These are phyloP conservation scores for Tachysurus fulvidraco DNA, from an alignment of 2,113 vertebrate genomes.

Conservation along the genomic window DNA sequence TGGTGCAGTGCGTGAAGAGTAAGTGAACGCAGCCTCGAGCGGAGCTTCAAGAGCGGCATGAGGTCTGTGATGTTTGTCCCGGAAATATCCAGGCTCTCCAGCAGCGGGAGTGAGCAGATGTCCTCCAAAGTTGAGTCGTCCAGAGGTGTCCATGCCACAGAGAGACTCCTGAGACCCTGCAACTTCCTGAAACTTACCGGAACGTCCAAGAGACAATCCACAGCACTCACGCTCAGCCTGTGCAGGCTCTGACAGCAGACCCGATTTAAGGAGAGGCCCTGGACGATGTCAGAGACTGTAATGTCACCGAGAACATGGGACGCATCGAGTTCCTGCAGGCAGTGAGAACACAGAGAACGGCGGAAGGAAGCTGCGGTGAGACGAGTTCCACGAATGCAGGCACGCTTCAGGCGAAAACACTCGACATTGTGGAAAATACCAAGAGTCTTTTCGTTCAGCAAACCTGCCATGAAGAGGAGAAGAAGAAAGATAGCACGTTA, in stretches of 20 bases:
- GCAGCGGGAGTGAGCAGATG: slow-evolving; percentile 81
- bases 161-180: slow-evolving; percentile 79
- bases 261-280: slow-evolving; percentile 82
- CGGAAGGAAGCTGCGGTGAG: slow-evolving; percentile 87
- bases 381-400: slow-evolving; percentile 82
- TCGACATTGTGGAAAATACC: slow-evolving; percentile 87
- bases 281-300: slow-evolving; percentile 85
- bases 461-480: slow-evolving; percentile 71
- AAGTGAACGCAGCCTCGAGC: slow-evolving; percentile 81
- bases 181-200: slow-evolving; percentile 80
- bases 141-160: slow-evolving; percentile 86
- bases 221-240: slow-evolving; percentile 72
- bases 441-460: slow-evolving; percentile 88
- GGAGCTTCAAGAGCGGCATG: slow-evolving; percentile 81
- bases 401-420: slow-evolving; percentile 83
- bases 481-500: background rate
- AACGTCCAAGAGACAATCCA: slow-evolving; percentile 79
- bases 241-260: slow-evolving; percentile 77
- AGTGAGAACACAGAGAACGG: slow-evolving; percentile 88
- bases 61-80: slow-evolving; percentile 86
- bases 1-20: slow-evolving; percentile 85
- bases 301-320: slow-evolving; percentile 85
- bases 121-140: slow-evolving; percentile 85
- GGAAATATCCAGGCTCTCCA: slow-evolving; percentile 92
- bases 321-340: slow-evolving; percentile 89